Conservation (phyloP, 2,888 invertebrate genomes). For the Glaucopsyche alexis region DNA sequence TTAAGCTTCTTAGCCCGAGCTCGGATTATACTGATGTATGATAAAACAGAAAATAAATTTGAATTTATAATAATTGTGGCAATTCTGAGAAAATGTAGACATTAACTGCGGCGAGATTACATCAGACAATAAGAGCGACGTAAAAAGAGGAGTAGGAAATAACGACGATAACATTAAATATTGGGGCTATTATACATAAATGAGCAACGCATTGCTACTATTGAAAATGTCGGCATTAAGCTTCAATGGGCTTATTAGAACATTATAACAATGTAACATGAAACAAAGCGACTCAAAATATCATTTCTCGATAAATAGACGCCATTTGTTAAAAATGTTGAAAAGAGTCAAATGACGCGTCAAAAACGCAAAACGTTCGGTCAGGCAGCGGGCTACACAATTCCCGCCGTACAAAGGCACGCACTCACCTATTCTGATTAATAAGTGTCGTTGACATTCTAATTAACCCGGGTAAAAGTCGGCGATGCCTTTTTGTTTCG, state of each 20-base stretch:
- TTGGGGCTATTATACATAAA: neutral
- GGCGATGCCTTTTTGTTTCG: constrained; percentile 61
- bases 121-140: neutral
- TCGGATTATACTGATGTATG: constrained; percentile 35
- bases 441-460: constrained; percentile 76
- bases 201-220: neutral
- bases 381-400: constrained; percentile 38
- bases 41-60: constrained; percentile 29
- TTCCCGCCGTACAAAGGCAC: constrained; percentile 38
- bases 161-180: neutral
- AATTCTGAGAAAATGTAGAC: constrained; percentile 1
- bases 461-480: constrained; percentile 75
- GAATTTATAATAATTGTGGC: constrained; percentile 18
- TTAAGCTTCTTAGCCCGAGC: constrained; percentile 37
- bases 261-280: constrained; percentile 5
- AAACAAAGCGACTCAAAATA: constrained; percentile 26
- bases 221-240: neutral
- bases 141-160: constrained; percentile 1
- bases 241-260: constrained; percentile 1
- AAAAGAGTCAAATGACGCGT: constrained; percentile 38
- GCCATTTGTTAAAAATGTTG: constrained; percentile 28
- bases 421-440: constrained; percentile 57
- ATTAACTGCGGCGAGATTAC: constrained; percentile 12
- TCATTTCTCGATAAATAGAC: constrained; percentile 15
- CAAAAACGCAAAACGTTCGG: constrained; percentile 33